Evolutionary conservation across 2,797 vertebrate genomes (phyloP).

Genomic region (Eulemur coronatus): DNA sequence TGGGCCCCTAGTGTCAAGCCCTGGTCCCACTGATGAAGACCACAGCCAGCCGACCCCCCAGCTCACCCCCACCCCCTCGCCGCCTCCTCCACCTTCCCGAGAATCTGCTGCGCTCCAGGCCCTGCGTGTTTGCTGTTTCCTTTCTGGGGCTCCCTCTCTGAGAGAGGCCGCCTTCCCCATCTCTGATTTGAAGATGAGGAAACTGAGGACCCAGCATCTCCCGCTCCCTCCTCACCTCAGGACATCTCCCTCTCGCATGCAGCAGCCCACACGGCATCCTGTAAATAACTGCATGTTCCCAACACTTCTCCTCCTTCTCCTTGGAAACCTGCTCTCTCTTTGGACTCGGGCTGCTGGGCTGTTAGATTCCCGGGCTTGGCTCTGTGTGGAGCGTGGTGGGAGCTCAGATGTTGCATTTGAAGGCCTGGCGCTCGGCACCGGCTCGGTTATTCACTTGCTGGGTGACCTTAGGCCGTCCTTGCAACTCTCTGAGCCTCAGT

Average conservation of each 20-base stretch:
- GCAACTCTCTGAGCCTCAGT: neutral
- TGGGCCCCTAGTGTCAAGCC: neutral
- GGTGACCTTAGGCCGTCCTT: neutral
- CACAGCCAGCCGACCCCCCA: neutral
- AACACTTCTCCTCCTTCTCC: constrained; percentile 77
- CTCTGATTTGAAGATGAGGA: neutral
- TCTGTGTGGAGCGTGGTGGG: neutral
- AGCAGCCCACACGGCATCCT: constrained; percentile 72
- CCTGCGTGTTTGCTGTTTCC: fast-evolving
- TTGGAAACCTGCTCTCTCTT: constrained; percentile 74
- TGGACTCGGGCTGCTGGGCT: constrained; percentile 33
- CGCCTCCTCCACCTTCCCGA: neutral
- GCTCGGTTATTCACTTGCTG: neutral
- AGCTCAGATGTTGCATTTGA: neutral
- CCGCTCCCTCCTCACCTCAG: constrained; percentile 58
- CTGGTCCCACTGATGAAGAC: neutral
- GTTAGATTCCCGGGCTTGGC: neutral
- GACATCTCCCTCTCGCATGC: constrained; percentile 23
- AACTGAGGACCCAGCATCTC: constrained; percentile 48
- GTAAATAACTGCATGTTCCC: constrained; percentile 77
- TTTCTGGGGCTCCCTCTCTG: neutral
- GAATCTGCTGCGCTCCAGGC: too few relatives aligned
- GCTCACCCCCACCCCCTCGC: neutral
- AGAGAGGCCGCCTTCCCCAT: neutral
- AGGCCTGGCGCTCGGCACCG: neutral